These are phyloP conservation scores for Oriolus oriolus DNA, from an alignment of 2,113 vertebrate species.

Conservation along the genomic window DNA sequence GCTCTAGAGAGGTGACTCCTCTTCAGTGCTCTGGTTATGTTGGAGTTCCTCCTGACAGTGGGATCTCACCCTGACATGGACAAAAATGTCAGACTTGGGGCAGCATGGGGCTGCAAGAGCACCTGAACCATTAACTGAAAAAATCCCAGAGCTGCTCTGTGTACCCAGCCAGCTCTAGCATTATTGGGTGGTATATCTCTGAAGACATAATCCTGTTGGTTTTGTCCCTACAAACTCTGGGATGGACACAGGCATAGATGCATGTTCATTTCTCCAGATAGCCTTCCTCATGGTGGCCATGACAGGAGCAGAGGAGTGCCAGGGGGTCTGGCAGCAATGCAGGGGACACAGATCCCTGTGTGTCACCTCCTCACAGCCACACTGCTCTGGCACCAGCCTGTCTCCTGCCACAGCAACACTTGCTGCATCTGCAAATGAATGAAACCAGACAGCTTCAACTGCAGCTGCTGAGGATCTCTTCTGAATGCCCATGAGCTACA, in stretches of 20 bases:
- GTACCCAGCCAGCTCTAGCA: background rate
- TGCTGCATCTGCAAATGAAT: background rate
- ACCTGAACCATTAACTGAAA: background rate
- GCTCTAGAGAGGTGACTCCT: background rate
- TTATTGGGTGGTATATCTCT: background rate
- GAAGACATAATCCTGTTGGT: background rate
- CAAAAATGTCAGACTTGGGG: background rate
- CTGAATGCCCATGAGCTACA: background rate
- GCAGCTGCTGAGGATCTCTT: background rate
- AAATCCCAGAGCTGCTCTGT: background rate
- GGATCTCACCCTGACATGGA: background rate
- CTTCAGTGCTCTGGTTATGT: background rate
- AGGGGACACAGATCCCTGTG: fast-evolving
- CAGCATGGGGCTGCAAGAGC: background rate
- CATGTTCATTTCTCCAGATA: background rate
- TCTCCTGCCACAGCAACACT: background rate
- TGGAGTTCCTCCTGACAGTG: background rate
- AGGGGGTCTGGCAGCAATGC: fast-evolving
- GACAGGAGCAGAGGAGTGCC: background rate
- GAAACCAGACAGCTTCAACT: background rate
- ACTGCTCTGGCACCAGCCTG: fast-evolving
- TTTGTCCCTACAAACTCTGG: background rate
- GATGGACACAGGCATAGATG: background rate
- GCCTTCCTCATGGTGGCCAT: fast-evolving
- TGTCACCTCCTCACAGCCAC: background rate